Conservation (phyloP, 2,888 invertebrate species). For the Hetaerina titia region DNA sequence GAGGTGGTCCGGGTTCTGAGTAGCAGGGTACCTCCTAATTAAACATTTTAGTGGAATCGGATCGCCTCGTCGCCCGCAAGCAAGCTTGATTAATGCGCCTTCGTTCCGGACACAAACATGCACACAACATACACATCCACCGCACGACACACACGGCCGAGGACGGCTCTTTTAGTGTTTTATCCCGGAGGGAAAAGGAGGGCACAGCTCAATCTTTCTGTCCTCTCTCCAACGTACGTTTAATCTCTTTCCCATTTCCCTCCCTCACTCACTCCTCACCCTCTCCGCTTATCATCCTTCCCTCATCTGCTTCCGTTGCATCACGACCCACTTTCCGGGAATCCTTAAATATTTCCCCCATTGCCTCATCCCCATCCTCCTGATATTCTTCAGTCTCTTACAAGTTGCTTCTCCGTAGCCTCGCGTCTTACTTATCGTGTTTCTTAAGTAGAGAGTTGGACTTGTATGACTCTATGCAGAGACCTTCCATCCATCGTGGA, state of each 20-base stretch:
- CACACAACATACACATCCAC: neutral
- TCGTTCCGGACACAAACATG: neutral
- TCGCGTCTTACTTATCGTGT: neutral
- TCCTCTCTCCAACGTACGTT: neutral
- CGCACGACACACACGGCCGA: neutral
- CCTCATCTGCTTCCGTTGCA: neutral
- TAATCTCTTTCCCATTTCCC: neutral
- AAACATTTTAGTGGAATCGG: constrained; percentile 37
- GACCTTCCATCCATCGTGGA: too few species aligned
- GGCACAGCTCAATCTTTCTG: neutral
- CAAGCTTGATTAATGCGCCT: constrained; percentile 39
- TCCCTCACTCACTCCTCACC: neutral
- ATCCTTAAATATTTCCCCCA: neutral
- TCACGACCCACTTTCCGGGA: neutral
- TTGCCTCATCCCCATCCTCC: neutral
- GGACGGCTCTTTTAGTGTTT: neutral
- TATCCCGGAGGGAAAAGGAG: neutral
- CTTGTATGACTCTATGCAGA: too few species aligned
- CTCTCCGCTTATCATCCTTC: too few species aligned
- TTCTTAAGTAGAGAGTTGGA: too few species aligned
- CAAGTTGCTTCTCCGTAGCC: neutral
- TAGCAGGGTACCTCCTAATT: constrained; percentile 1
- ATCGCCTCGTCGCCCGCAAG: constrained; percentile 15
- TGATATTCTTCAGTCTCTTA: neutral
- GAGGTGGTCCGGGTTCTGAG: neutral